phyloP scores from a whole-genome alignment of 2,113 vertebrate species.

The pig (Sus scrofa) region T2T-Sscrofa CM000817.6:57048501-57049000 shows the following conservation, averaged over 20 bases:
- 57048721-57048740: not conserved
- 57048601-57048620: not conserved
- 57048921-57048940: too few species aligned
- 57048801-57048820: not conserved
- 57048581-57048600: not conserved
- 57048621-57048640: not conserved
- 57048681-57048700: not conserved
- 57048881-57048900: not conserved
- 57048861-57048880: not conserved
- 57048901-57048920: not conserved
- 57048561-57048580: constrained; percentile 62
- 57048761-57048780: accelerated
- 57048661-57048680: not conserved
- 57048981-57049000: not conserved
- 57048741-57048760: not conserved
- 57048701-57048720: too few species aligned
- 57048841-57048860: not conserved
- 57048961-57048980: not conserved
- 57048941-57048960: constrained; percentile 19
- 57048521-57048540: constrained; percentile 87
- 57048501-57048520: constrained; percentile 58
- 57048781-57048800: not conserved
- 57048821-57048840: not conserved
- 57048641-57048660: accelerated
- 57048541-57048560: constrained; percentile 81